Evolutionary conservation across 2,888 invertebrate species (phyloP).

Genomic region (Drosophila atripex): DNA sequence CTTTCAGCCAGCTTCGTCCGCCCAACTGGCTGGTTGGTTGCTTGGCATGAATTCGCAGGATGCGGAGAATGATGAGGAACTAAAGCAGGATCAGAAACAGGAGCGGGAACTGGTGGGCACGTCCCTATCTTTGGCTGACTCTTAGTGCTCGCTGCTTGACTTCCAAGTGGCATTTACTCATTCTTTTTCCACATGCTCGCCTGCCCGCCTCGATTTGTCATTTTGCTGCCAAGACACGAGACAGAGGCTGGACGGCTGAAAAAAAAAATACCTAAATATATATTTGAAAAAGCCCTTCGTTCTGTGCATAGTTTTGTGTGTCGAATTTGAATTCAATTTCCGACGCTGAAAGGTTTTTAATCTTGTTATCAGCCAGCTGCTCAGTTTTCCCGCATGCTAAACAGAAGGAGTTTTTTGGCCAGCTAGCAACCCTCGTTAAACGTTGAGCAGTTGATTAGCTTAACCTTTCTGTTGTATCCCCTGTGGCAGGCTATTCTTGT

Average conservation of each 20-base stretch:
- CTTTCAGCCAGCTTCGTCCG: constrained; percentile 53
- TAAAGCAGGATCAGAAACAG: not conserved
- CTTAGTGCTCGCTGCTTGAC: constrained; percentile 69
- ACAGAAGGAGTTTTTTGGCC: constrained; percentile 36
- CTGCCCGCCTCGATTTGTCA: constrained; percentile 74
- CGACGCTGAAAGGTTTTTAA: constrained; percentile 79
- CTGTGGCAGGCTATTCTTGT: constrained; percentile 42
- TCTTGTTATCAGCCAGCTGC: constrained; percentile 70
- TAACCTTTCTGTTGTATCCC: constrained; percentile 54
- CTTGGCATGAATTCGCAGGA: not conserved
- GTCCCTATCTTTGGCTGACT: constrained; percentile 55
- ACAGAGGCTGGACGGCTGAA: constrained; percentile 14
- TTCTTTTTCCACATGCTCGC: constrained; percentile 35
- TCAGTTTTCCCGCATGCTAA: constrained; percentile 40
- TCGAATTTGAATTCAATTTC: constrained; percentile 79
- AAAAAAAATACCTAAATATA: constrained; percentile 11
- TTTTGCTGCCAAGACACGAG: constrained; percentile 68
- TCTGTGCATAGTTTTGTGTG: constrained; percentile 76
- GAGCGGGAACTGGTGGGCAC: constrained; percentile 31
- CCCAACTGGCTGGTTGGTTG: constrained; percentile 24
- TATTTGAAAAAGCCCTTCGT: constrained; percentile 52
- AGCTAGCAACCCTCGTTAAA: constrained; percentile 64
- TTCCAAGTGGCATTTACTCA: constrained; percentile 79
- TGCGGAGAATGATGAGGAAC: constrained; percentile 5
- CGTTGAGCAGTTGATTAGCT: constrained; percentile 70